A percentile compares a stretch with the other conserved stretches of the same genome.
These are phyloP conservation scores for Gopherus flavomarginatus DNA, from an alignment of 2,113 vertebrate species.

Conservation along the genomic window DNA sequence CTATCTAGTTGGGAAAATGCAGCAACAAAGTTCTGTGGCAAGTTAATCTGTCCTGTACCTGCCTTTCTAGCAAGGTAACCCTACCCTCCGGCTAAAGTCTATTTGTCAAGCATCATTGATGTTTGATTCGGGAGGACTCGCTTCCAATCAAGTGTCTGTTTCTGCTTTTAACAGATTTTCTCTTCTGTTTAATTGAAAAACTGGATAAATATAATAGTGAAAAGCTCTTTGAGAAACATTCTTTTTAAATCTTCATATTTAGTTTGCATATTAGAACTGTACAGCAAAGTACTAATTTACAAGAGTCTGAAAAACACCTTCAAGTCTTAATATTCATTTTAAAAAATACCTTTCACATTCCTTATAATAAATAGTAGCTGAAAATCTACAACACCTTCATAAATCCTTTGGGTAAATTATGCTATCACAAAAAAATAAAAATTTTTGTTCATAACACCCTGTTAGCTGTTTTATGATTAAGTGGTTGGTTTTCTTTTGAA, in stretches of 20 bases:
- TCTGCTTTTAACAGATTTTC: background rate
- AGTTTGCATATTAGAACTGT: background rate
- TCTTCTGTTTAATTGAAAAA: background rate
- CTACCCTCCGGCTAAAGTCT: accelerated
- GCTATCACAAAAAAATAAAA: background rate
- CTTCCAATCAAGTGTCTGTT: background rate
- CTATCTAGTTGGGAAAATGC: background rate
- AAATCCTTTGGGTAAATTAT: conserved; percentile 25
- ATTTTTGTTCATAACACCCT: background rate
- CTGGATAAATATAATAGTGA: background rate
- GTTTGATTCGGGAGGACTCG: background rate
- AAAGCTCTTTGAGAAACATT: background rate
- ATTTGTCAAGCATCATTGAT: background rate
- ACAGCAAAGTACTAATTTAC: background rate
- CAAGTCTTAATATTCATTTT: background rate
- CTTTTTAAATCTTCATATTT: background rate
- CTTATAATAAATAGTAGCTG: conserved; percentile 17
- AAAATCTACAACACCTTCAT: background rate
- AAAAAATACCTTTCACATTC: background rate
- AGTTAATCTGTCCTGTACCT: background rate
- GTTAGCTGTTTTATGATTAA: background rate
- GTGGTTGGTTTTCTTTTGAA: conserved; percentile 5
- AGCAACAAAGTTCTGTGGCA: background rate
- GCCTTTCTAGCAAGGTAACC: background rate
- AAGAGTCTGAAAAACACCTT: background rate